Evolutionary conservation across 2,888 invertebrate species (phyloP), one percentile per base, ranked within the genome.

Genomic region (Diachrysia chrysitis): DNA sequence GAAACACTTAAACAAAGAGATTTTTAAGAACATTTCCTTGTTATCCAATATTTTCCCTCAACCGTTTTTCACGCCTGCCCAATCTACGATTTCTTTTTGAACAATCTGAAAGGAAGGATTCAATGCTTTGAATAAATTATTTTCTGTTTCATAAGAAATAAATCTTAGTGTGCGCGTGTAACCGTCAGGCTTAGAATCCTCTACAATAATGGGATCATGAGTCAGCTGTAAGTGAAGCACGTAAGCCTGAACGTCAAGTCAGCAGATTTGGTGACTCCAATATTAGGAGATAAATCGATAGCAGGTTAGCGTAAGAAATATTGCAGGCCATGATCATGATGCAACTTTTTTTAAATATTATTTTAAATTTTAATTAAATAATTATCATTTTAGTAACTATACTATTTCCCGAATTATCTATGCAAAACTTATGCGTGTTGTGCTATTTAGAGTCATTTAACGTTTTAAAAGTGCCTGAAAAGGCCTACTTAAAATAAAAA

Each of bases 141-240:
- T 73, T 73, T 53, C 19, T 12, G 35, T 19, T 10, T 5, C 37
- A 21, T 54, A 59, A 42, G 25, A 42, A 73, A 73, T 78, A 75
- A 59, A 73, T 78, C 61, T 62, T 73, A 73, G 51, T 46, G 61
- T 59, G 9, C 42, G 46, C 46, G 46, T 17, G 16, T n/a, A 51
- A 65, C 12, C 66, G 35, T 55, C 46, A 61, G 53, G 75, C 78
- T 73, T 67, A 60, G 56, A 32, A 12, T 72, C 37, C 5, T 57
- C 14, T 54, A 78, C 74, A 73, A 78, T 63, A 56, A 60, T 66
- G 53, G 53, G 21, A 55, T 67, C 57, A 67, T 73, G 79, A 73
- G 37, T 67, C 62, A 46, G 74, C 75, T 1, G 10, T 0, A 59
- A 23, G 17, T 56, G 51, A 42, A 35, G 54, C 32, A 25, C 48